Evolutionary conservation across 2,888 invertebrate species (phyloP).

Genomic region (Carabus problematicus): DNA sequence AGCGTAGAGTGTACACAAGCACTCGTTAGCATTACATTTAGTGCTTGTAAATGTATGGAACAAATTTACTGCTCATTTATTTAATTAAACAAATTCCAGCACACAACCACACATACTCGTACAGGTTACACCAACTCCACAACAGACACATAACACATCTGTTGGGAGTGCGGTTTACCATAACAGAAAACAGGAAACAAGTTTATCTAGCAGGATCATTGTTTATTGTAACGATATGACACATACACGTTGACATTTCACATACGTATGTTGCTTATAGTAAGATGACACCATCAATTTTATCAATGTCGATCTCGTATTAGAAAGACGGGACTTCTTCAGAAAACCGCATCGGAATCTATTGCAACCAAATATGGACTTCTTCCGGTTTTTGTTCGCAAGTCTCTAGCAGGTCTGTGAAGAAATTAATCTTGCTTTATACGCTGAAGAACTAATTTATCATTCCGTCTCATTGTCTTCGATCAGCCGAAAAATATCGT

Average conservation of each 20-base stretch:
- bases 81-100: slow-evolving; percentile 34
- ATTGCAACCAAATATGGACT: too few species aligned
- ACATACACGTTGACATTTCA: background rate
- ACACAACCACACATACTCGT: background rate
- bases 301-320: too few species aligned
- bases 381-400: too few species aligned
- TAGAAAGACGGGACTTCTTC: too few species aligned
- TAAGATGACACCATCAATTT: too few species aligned
- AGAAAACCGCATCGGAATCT: too few species aligned
- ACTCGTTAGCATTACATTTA: slow-evolving; percentile 47
- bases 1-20: slow-evolving; percentile 23
- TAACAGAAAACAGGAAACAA: slow-evolving; percentile 3
- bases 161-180: background rate
- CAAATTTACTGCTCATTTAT: slow-evolving; percentile 47
- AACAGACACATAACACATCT: background rate
- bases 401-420: too few species aligned
- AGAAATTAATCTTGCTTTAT: too few species aligned
- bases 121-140: background rate
- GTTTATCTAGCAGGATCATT: slow-evolving; percentile 1
- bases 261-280: too few species aligned
- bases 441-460: too few species aligned
- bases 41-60: slow-evolving; percentile 47
- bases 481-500: too few species aligned
- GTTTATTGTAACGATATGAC: background rate
- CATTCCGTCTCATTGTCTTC: too few species aligned